A percentile compares a stretch with the other conserved stretches of the same genome.
These are phyloP conservation scores for Hippocampus comes DNA, from an alignment of 2,113 vertebrate genomes.

Conservation along the genomic window DNA sequence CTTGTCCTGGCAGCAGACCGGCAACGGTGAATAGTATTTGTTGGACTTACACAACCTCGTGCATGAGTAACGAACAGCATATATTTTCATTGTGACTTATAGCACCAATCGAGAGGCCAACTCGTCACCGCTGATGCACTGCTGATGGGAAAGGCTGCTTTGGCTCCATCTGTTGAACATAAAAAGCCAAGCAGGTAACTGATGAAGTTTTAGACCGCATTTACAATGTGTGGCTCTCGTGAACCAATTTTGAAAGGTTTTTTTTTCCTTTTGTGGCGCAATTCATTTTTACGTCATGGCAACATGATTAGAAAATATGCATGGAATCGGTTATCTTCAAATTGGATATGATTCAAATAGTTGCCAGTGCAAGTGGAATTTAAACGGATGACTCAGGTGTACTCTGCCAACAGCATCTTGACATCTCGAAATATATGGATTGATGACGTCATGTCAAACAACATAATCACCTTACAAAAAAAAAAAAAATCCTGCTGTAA, in stretches of 20 bases:
- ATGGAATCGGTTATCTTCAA: too few relatives aligned
- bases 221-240: not conserved
- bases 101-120: conserved; percentile 22
- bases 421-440: too few relatives aligned
- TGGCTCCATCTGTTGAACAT: conserved; percentile 67
- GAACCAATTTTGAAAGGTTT: not conserved
- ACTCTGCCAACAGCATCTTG: too few relatives aligned
- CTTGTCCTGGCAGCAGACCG: conserved; percentile 58
- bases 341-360: too few relatives aligned
- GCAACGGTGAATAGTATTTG: conserved; percentile 34
- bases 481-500: too few relatives aligned
- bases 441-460: too few relatives aligned
- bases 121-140: conserved; percentile 27
- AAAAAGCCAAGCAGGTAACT: conserved; percentile 57
- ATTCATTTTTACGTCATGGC: not conserved
- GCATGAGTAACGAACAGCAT: not conserved
- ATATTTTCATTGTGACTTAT: not conserved
- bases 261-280: not conserved
- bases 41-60: not conserved
- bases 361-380: too few relatives aligned
- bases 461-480: too few relatives aligned
- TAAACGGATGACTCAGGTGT: too few relatives aligned
- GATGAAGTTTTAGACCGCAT: not conserved
- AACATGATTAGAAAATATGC: too few relatives aligned
- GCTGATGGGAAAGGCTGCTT: conserved; percentile 48